Evolutionary conservation across 2,797 vertebrate species (phyloP).

Genomic region (Carapus acus): DNA sequence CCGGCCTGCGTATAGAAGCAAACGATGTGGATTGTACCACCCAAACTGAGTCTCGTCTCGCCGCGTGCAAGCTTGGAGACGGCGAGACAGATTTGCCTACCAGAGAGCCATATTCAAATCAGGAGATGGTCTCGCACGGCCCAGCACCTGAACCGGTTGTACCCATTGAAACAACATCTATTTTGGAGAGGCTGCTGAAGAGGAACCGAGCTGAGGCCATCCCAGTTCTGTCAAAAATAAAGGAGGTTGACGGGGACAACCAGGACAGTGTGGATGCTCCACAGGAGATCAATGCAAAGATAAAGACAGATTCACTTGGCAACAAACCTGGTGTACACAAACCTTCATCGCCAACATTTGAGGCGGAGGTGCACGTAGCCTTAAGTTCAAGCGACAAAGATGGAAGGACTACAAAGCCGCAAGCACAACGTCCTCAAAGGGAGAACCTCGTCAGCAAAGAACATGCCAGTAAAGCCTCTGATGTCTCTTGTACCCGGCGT

Average conservation of each 20-base stretch:
- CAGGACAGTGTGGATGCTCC: slow-evolving; percentile 4
- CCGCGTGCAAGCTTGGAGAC: background rate
- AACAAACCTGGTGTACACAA: slow-evolving; percentile 1
- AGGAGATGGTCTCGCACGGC: slow-evolving; percentile 1
- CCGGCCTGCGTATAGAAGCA: slow-evolving; percentile 12
- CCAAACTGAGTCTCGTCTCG: background rate
- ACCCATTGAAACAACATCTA: slow-evolving; percentile 53
- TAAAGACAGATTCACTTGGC: background rate
- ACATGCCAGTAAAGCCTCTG: slow-evolving; percentile 15
- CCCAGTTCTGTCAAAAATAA: slow-evolving; percentile 30
- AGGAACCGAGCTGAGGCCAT: slow-evolving; percentile 52
- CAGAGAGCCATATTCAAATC: slow-evolving; percentile 10
- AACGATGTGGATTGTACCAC: background rate
- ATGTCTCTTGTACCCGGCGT: slow-evolving; percentile 14
- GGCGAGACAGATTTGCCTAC: slow-evolving; percentile 4
- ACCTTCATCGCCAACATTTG: slow-evolving; percentile 14
- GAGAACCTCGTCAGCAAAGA: slow-evolving; percentile 17
- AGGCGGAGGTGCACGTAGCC: slow-evolving; percentile 1
- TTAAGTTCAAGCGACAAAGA: slow-evolving; percentile 18
- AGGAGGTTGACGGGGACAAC: slow-evolving; percentile 27
- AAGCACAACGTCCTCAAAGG: slow-evolving; percentile 7
- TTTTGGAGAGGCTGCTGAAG: slow-evolving; percentile 66
- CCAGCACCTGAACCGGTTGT: slow-evolving; percentile 11
- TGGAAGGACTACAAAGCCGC: slow-evolving; percentile 6
- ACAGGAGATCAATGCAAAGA: slow-evolving; percentile 5